Base-by-base conservation (phyloP, 2,113 vertebrate species). In the Baryphthengus martii region DNA sequence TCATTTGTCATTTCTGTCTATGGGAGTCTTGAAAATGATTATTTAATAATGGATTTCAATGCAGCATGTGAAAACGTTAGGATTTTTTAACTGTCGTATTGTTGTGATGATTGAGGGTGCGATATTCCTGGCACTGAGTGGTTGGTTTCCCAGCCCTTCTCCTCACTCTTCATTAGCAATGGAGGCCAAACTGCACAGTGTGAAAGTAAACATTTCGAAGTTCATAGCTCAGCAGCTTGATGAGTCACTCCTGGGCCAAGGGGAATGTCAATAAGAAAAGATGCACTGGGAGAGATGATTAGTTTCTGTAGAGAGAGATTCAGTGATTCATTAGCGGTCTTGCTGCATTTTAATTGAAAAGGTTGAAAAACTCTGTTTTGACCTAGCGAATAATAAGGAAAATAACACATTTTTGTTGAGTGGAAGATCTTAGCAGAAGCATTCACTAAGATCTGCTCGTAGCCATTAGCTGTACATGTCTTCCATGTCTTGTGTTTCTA, bases 181-280 rank as follows among this genome's bases (percentile, higher is more conserved):
- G 71, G 59, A 74, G 66, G 45, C 85, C 50, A 73, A 74, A 88
- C 29, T 35, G 40, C 62, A 63, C 42, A 29, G 49, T 70, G 71
- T 74, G 85, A 88, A 91, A 88, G 63, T 50, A 95, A 97, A 96
- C 85, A 89, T 91, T 90, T 95, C 85, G 79, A 93, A 87, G 91
- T 95, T 95, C 95, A 91, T 73, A 91, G 91, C 88, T 96, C 78
- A 85, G 90, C 67, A 95, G 91, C 89, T 93, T 85, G 85, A n/a
- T 94, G 93, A 97, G 85, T 97, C 95, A 96, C 74, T 88, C 88
- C 42, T 0, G 24, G 93, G 78, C 67, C 95, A 91, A 94, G 50
- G 82, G 80, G 89, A 96, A 91, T 79, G 75, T 88, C 89, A 94
- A 80, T 79, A 92, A 82, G 76, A 90, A 82, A 71, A 88, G 71